A percentile compares a stretch with the other conserved stretches of the same genome.
phyloP scores from a whole-genome alignment of 2,888 invertebrate species.

The Brachyptera putata region DNA sequence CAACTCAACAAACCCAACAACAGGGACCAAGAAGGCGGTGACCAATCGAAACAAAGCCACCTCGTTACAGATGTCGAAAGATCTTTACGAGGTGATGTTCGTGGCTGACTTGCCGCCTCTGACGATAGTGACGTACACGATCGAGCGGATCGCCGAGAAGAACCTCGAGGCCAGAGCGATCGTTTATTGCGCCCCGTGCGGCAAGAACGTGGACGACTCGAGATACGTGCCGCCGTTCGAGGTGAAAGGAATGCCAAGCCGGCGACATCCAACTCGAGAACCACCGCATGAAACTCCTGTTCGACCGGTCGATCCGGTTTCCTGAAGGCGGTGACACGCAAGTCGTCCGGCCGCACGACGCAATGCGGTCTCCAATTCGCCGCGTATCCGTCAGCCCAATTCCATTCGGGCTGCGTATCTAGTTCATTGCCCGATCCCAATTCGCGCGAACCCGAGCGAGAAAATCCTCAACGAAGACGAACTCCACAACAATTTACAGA shows the following conservation, averaged over 20 bases:
- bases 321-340: conserved; percentile 72
- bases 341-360: conserved; percentile 67
- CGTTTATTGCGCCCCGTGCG: conserved; percentile 39
- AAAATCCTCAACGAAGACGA: conserved; percentile 69
- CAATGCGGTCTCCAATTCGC: conserved; percentile 78
- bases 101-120: conserved; percentile 76
- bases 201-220: conserved; percentile 38
- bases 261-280: conserved; percentile 84
- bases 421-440: conserved; percentile 89
- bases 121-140: conserved; percentile 63
- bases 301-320: conserved; percentile 79
- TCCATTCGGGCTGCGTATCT: conserved; percentile 95
- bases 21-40: conserved; percentile 22
- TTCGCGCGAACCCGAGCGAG: conserved; percentile 75
- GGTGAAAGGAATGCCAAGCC: conserved; percentile 65
- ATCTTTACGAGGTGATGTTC: conserved; percentile 59
- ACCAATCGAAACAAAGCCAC: conserved; percentile 25
- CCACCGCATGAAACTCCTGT: conserved; percentile 67
- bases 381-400: conserved; percentile 86
- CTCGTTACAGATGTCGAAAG: conserved; percentile 38
- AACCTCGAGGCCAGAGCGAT: conserved; percentile 36
- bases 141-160: conserved; percentile 39
- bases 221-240: conserved; percentile 40
- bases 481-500: conserved; percentile 55
- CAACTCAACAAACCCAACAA: conserved; percentile 49